Base-by-base conservation (phyloP, 2,888 invertebrate genomes). In the Tenthredo livida region DNA sequence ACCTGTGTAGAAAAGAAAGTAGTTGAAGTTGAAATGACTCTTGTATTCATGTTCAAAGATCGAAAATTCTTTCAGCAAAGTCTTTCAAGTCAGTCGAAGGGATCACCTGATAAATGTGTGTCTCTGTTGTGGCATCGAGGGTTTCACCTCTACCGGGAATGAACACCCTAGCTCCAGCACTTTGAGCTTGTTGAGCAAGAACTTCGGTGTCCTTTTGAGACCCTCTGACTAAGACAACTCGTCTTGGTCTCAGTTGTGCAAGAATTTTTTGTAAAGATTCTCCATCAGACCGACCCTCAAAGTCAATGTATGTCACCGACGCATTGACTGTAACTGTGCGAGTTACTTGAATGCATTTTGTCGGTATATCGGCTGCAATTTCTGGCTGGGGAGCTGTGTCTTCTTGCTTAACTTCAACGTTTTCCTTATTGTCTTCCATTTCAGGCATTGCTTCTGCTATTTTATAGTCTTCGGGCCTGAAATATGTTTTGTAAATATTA, bases 71-170 rank as follows among this genome's bases (percentile, higher is more conserved):
- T 80, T 29, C 15, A 70, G 21, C 65, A 29, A 82, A 75, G 72
- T 37, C 2, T 50, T 58, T n/a, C 17, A 61, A 75, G 6, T 7
- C 7, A 7, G n/a, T 82, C 65, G 40, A 29, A 82, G 47, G 73
- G 72, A 86, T 86, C 91, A 98, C 98, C 95, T 99, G 99, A 93
- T 98, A 99, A 89, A 99, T 99, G 90, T 99, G 98, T 0, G 98
- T 98, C 93, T 99, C 99, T 0, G 98, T 98, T 0, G 99, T 99
- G 0, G 98, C 99, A 93, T 99, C 99, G 4, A 99, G 96, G 0
- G 96, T 95, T 90, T 99, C 99, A 0, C 97, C 97, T 84, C 95
- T 95, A 12, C 94, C 94, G 0, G 99, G 99, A 2, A 97, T 96
- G 93, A 98, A 99, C 1, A 99, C 96, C 88, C 96, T 95, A 0